phyloP scores from a whole-genome alignment of 2,113 vertebrate genomes.

The Miniopterus natalensis region DNA sequence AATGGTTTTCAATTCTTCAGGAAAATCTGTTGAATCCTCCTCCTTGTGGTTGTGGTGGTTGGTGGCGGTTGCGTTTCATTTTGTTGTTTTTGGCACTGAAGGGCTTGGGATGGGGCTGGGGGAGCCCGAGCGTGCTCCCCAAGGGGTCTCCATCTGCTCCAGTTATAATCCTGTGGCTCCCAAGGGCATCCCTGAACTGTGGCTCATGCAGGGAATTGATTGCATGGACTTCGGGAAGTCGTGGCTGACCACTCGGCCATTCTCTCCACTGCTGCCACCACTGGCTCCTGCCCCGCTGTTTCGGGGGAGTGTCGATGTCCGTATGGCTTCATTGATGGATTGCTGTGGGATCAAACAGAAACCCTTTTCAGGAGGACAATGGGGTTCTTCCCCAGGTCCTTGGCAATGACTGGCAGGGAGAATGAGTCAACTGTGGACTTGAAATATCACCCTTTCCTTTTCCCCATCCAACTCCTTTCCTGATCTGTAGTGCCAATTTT shows the following conservation, averaged over 20 bases:
- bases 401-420: conserved; percentile 79
- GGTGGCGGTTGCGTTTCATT: conserved; percentile 83
- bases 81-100: conserved; percentile 94
- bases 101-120: conserved; percentile 88
- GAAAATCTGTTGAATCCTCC: conserved; percentile 87
- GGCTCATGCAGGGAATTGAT: conserved; percentile 98
- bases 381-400: conserved; percentile 90
- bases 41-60: conserved; percentile 79
- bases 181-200: conserved; percentile 97
- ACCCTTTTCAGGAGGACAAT: conserved; percentile 92
- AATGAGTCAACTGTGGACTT: conserved; percentile 40
- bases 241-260: conserved; percentile 98
- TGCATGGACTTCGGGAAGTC: conserved; percentile 99
- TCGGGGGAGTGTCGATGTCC: conserved; percentile 95
- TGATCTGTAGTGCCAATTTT: background rate
- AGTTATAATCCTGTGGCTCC: conserved; percentile 98
- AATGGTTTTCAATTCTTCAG: conserved; percentile 86
- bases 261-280: conserved; percentile 95
- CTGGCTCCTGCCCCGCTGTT: conserved; percentile 94
- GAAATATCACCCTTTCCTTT: background rate
- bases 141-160: conserved; percentile 87
- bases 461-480: background rate
- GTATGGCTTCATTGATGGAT: conserved; percentile 98
- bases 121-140: conserved; percentile 87
- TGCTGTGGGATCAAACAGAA: conserved; percentile 95